phyloP scores from a whole-genome alignment of 2,113 vertebrate genomes.

The Bettongia penicillata region DNA sequence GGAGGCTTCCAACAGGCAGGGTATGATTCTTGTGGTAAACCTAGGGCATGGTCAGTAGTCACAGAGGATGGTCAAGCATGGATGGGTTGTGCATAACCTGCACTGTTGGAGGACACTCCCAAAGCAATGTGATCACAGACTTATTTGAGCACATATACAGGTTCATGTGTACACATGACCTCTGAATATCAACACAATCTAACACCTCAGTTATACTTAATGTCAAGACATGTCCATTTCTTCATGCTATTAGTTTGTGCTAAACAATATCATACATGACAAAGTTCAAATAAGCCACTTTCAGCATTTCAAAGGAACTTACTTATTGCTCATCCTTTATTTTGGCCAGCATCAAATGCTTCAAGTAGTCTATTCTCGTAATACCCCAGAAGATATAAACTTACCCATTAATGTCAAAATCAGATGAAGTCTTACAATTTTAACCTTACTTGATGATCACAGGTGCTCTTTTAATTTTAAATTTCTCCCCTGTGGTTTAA shows the following conservation, averaged over 20 bases:
- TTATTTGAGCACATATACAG: background rate
- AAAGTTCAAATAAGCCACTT: slow-evolving; percentile 17
- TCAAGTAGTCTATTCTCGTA: slow-evolving; percentile 49
- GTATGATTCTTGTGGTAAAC: background rate
- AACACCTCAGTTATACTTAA: slow-evolving; percentile 5
- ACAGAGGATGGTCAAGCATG: background rate
- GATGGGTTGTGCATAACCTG: background rate
- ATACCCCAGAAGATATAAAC: slow-evolving; percentile 59
- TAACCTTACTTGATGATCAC: slow-evolving; percentile 78
- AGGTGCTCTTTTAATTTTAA: slow-evolving; percentile 79
- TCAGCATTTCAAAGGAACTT: background rate
- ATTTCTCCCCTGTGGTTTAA: slow-evolving; percentile 77
- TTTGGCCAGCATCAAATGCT: slow-evolving; percentile 36
- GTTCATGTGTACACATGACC: slow-evolving; percentile 37
- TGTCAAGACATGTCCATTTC: slow-evolving; percentile 16
- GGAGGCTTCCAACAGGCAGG: background rate
- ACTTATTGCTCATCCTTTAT: background rate
- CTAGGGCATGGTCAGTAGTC: background rate
- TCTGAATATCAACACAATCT: slow-evolving; percentile 24
- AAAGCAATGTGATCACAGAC: background rate
- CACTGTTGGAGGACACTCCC: background rate
- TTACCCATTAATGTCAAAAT: slow-evolving; percentile 67
- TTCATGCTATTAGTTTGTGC: slow-evolving; percentile 36
- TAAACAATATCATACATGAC: slow-evolving; percentile 35
- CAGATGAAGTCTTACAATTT: slow-evolving; percentile 53